phyloP scores from a whole-genome alignment of 2,113 vertebrate genomes.

The Percopsis transmontana region DNA sequence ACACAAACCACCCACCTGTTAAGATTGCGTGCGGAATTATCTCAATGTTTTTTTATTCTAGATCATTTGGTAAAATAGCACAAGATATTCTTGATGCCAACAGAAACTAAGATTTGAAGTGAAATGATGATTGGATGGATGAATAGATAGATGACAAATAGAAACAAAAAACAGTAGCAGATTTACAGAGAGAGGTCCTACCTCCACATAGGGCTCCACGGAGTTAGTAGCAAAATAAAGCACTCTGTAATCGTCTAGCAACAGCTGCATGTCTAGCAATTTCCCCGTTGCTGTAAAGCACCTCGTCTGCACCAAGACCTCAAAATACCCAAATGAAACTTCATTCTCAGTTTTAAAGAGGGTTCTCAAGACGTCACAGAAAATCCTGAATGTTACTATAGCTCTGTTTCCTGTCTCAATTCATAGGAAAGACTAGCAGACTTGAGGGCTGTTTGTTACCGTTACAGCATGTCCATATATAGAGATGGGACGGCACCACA shows the following conservation, averaged over 20 bases:
- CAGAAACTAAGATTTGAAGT: not conserved
- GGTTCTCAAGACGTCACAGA: slow-evolving; percentile 40
- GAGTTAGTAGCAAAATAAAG: slow-evolving; percentile 82
- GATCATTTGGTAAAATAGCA: no score
- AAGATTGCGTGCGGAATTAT: not conserved
- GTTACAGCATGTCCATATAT: slow-evolving; percentile 52
- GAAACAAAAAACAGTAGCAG: not conserved
- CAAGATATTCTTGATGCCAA: no score
- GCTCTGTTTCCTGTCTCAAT: slow-evolving; percentile 48
- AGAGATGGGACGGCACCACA: slow-evolving; percentile 10
- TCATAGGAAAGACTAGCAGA: slow-evolving; percentile 27
- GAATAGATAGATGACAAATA: not conserved
- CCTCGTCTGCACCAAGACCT: not conserved
- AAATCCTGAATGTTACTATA: not conserved
- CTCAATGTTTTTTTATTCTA: no score
- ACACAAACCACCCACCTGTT: not conserved
- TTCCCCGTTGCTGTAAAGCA: slow-evolving; percentile 10
- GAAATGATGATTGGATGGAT: not conserved
- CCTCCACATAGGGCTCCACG: slow-evolving; percentile 89
- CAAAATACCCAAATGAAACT: slow-evolving; percentile 5
- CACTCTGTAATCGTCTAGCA: slow-evolving; percentile 79
- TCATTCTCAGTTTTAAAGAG: not conserved
- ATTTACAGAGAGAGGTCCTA: slow-evolving; percentile 59
- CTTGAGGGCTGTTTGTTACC: not conserved
- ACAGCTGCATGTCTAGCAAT: slow-evolving; percentile 71